Evolutionary conservation across 2,113 vertebrate species (phyloP).

Genomic region (Ondatra zibethicus): DNA sequence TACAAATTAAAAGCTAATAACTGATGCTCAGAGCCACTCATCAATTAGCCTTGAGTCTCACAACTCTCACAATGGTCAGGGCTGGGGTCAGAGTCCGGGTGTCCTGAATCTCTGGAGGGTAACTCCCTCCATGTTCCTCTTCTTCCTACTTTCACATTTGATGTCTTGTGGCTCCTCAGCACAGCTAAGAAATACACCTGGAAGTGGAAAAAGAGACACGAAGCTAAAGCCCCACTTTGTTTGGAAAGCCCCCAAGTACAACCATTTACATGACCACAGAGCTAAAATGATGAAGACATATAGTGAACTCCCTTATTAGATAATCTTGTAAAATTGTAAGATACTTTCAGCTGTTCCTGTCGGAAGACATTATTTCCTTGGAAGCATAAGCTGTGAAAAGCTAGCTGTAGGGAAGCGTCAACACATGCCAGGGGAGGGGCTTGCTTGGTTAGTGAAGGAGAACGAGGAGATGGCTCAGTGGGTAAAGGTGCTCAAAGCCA

Average conservation of each 20-base stretch:
- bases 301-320: neutral
- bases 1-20: neutral
- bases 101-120: neutral
- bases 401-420: neutral
- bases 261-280: neutral
- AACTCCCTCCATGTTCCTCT: neutral
- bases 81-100: neutral
- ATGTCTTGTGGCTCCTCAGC: neutral
- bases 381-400: neutral
- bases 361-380: neutral
- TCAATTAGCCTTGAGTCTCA: neutral
- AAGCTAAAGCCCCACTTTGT: neutral
- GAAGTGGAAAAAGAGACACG: neutral
- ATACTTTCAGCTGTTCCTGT: neutral
- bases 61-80: neutral
- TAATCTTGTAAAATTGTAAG: neutral
- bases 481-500: neutral
- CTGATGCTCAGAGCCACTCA: neutral
- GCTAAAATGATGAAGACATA: constrained; percentile 19
- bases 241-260: neutral
- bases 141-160: neutral
- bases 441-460: constrained; percentile 17
- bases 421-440: neutral
- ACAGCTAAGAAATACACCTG: neutral
- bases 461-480: neutral